Evolutionary conservation across 2,113 vertebrate genomes (phyloP).

Genomic region (Indri indri): DNA sequence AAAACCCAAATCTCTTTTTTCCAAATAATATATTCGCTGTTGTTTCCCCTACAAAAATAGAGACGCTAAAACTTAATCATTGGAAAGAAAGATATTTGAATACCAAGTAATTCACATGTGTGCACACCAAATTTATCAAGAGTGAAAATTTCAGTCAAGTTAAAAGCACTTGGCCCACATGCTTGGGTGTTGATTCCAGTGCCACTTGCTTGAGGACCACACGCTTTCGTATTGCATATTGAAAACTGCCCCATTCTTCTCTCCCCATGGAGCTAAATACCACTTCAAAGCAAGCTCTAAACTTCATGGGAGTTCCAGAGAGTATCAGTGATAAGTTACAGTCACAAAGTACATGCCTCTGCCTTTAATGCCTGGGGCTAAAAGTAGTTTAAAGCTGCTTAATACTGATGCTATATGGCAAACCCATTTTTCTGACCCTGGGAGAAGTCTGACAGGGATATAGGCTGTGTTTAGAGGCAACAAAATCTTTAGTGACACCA

Average conservation of each 20-base stretch:
- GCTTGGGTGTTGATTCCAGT: not conserved
- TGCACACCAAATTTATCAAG: not conserved
- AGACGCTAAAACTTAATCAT: not conserved
- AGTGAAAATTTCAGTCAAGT: not conserved
- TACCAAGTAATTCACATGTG: not conserved
- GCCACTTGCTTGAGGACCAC: not conserved
- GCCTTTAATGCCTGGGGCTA: not conserved
- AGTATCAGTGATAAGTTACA: not conserved
- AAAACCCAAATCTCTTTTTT: conserved; percentile 15
- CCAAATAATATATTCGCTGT: not conserved
- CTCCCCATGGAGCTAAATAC: not conserved
- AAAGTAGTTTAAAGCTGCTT: not conserved
- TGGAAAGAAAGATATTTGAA: conserved; percentile 30
- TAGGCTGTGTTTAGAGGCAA: not conserved
- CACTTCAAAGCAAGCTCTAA: conserved; percentile 1
- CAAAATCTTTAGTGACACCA: not conserved
- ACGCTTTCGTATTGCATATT: not conserved
- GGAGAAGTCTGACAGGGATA: not conserved
- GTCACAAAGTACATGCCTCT: not conserved
- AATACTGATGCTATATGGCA: not conserved
- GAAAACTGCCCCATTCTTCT: not conserved
- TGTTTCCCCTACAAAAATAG: not conserved
- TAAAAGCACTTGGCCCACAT: not conserved
- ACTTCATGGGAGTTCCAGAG: not conserved
- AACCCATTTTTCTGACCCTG: not conserved